Base-by-base conservation (phyloP, 2,797 vertebrate genomes). In the Anas georgica region DNA sequence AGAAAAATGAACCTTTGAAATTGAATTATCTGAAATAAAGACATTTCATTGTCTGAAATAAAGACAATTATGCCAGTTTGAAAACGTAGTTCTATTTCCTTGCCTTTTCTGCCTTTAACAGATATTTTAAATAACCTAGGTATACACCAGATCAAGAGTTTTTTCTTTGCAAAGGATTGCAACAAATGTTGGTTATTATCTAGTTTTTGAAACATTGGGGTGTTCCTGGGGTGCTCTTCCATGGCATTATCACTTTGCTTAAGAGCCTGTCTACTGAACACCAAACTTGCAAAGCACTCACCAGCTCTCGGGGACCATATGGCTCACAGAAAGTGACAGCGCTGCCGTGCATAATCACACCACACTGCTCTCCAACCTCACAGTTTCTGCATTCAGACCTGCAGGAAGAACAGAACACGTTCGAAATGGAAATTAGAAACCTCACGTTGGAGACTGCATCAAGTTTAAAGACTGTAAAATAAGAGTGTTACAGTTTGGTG, bases 311-410 rank as follows among this genome's bases (percentile, higher is more conserved):
- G 90, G 98, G 98, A 86, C 99, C 99, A 54, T 99, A 98, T 12
- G 99, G 98, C 94, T 99, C 98, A 45, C 99, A 99, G 98, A 99
- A 99, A 62, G 98, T 98, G 94, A 99, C 97, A 2, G 99, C 99
- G 6, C 97, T 98, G 92, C 99, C 98, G 3, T 99, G 99, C 98
- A 99, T 99, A 86, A 99, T 98, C 37, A 98, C 97, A 10, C 99
- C 99, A 7, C 99, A 99, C 94, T 99, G 98, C 80, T 99, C 98
- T 67, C 99, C 99, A 73, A 98, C 98, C 94, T 98, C 98, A 58
- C 99, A 99, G 98, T 98, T 98, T 79, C 98, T 98, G 95, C 99
- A 99, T 89, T 98, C 98, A 39, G 97, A 98, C 99, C 99, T 99
- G 96, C 46, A 73, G 74, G 89, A 89, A 97, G 79, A 97, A 80